These are phyloP conservation scores for Agrypnia vestita DNA, from an alignment of 1,140 invertebrate species.

Conservation along the genomic window DNA sequence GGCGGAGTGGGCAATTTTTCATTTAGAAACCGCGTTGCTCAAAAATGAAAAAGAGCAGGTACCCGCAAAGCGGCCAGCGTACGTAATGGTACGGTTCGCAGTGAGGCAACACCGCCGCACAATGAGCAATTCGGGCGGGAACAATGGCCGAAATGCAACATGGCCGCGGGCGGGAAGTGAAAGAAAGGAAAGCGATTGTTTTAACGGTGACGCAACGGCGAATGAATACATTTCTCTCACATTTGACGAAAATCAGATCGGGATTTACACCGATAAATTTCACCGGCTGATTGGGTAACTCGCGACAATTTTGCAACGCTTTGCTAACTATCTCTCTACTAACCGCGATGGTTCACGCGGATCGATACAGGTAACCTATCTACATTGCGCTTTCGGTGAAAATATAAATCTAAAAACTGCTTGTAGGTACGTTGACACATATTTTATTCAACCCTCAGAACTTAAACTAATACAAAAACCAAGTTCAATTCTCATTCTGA, in stretches of 20 bases:
- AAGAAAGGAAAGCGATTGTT: slow-evolving; percentile 58
- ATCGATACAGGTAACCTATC: no score
- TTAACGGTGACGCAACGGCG: slow-evolving; percentile 49
- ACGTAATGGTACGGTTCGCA: slow-evolving; percentile 39
- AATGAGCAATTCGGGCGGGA: slow-evolving; percentile 43
- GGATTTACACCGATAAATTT: slow-evolving; percentile 32
- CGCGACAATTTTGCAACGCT: not conserved
- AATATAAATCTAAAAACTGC: no score
- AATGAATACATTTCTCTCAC: slow-evolving; percentile 42
- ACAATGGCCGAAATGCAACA: slow-evolving; percentile 46
- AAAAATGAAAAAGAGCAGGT: slow-evolving; percentile 25
- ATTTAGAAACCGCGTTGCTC: slow-evolving; percentile 40
- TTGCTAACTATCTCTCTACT: not conserved
- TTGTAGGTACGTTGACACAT: no score
- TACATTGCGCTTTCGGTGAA: no score
- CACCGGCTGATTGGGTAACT: slow-evolving; percentile 19
- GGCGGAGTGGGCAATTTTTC: slow-evolving; percentile 40
- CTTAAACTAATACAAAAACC: no score
- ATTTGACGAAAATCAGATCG: slow-evolving; percentile 53
- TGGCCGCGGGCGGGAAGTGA: slow-evolving; percentile 50
- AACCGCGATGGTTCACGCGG: no score
- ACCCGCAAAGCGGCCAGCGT: not conserved
- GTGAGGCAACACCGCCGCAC: slow-evolving; percentile 35
- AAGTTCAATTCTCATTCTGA: no score
- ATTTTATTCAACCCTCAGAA: no score